Conservation (phyloP, 2,797 vertebrate species). For the Bovichtus variegatus region DNA sequence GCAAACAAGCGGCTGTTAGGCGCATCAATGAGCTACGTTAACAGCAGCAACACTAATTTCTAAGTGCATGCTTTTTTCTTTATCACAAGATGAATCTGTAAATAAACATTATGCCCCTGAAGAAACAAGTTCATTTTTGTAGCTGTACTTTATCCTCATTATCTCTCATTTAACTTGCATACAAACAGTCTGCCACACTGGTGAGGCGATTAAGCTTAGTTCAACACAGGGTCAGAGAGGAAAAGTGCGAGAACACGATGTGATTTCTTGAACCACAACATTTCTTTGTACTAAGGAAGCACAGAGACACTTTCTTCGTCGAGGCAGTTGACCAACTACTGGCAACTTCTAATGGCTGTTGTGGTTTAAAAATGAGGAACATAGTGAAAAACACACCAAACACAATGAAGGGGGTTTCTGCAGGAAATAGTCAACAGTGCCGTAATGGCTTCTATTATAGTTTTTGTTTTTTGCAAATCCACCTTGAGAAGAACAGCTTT, state of each 20-base stretch:
- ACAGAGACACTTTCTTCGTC: neutral
- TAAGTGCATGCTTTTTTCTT: neutral
- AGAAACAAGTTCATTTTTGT: conserved; percentile 29
- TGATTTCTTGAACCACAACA: neutral
- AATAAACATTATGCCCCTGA: conserved; percentile 31
- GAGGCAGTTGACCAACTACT: neutral
- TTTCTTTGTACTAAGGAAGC: neutral
- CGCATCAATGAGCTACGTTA: neutral
- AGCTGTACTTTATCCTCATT: conserved; percentile 42
- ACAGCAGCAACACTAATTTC: conserved; percentile 10
- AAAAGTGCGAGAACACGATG: neutral
- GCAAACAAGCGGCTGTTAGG: conserved; percentile 48
- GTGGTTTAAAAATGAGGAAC: conserved; percentile 1
- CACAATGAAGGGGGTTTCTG: conserved; percentile 12
- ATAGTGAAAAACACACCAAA: neutral
- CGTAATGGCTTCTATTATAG: neutral
- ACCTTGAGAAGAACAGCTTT: neutral
- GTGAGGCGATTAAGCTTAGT: conserved; percentile 24
- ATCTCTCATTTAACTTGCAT: conserved; percentile 28
- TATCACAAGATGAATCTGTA: conserved; percentile 19
- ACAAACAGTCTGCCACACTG: conserved; percentile 19
- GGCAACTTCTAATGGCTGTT: neutral
- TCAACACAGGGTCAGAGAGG: conserved; percentile 26
- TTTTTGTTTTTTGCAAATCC: neutral
- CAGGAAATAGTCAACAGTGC: neutral